Evolutionary conservation across 1,140 invertebrate genomes (phyloP).

Genomic region (Andricus grossulariae): DNA sequence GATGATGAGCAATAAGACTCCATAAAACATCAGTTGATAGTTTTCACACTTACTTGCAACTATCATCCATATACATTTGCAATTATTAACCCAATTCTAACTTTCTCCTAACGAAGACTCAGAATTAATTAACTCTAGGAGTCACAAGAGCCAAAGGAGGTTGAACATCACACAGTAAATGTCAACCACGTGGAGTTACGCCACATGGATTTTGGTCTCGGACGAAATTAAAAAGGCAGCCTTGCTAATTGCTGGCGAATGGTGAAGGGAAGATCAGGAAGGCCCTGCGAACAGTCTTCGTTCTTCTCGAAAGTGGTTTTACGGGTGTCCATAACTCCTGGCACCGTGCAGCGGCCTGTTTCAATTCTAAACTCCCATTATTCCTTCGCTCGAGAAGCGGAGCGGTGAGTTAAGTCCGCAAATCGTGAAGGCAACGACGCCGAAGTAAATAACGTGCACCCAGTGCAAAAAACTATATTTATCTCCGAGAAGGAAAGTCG

Average conservation of each 20-base stretch:
- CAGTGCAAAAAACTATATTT: constrained; percentile 14
- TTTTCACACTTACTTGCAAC: too few species aligned
- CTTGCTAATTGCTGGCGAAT: constrained; percentile 13
- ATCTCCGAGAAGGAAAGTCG: constrained; percentile 9
- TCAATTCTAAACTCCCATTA: constrained; percentile 21
- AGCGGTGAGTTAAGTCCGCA: constrained; percentile 8
- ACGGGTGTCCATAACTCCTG: constrained; percentile 12
- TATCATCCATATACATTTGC: too few species aligned
- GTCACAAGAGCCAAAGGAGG: background rate
- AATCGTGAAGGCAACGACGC: constrained; percentile 3
- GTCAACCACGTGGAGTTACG: constrained; percentile 6
- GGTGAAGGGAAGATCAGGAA: background rate
- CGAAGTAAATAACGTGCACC: constrained; percentile 9
- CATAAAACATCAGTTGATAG: too few species aligned
- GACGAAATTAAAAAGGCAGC: constrained; percentile 1
- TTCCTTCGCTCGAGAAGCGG: constrained; percentile 6
- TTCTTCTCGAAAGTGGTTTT: constrained; percentile 15
- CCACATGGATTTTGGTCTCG: background rate
- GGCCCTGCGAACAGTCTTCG: background rate
- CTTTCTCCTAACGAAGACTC: background rate
- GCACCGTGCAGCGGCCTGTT: background rate
- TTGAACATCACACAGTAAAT: background rate
- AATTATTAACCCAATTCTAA: background rate
- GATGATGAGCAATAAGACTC: too few species aligned
- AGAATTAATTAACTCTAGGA: background rate